phyloP scores from a whole-genome alignment of 2,113 vertebrate genomes.

The Eudyptes chrysolophus region DNA sequence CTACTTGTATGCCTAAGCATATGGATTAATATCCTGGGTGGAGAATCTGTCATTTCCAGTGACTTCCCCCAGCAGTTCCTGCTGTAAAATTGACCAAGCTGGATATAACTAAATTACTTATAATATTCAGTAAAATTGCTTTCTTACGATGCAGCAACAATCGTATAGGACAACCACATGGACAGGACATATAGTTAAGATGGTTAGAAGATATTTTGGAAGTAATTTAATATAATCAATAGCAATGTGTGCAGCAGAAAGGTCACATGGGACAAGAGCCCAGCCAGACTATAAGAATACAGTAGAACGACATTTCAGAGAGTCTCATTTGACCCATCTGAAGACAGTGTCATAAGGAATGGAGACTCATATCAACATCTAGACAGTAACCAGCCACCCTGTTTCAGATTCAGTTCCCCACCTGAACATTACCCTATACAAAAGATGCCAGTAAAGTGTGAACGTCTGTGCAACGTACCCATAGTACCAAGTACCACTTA shows the following conservation, averaged over 20 bases:
- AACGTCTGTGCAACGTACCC: neutral
- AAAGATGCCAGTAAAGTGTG: neutral
- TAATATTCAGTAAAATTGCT: neutral
- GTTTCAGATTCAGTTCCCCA: neutral
- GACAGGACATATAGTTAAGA: neutral
- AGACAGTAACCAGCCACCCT: neutral
- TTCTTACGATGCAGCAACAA: neutral
- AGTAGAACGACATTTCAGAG: neutral
- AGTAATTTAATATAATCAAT: neutral
- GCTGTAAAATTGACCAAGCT: neutral
- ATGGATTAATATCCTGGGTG: neutral
- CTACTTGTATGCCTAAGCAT: neutral
- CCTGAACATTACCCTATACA: neutral
- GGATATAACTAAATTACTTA: neutral
- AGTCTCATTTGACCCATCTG: neutral
- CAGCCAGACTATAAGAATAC: neutral
- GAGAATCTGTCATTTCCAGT: conserved; percentile 28
- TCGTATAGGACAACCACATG: neutral
- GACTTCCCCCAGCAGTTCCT: neutral
- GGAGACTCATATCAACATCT: neutral
- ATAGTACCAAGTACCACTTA: neutral
- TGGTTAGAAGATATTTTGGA: neutral
- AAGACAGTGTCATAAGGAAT: neutral
- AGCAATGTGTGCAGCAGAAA: neutral
- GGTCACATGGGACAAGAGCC: neutral